Percentiles rank a stretch among this genome's conserved stretches.
Evolutionary conservation across 2,797 vertebrate genomes (phyloP).

Genomic region (Alosa sapidissima): DNA sequence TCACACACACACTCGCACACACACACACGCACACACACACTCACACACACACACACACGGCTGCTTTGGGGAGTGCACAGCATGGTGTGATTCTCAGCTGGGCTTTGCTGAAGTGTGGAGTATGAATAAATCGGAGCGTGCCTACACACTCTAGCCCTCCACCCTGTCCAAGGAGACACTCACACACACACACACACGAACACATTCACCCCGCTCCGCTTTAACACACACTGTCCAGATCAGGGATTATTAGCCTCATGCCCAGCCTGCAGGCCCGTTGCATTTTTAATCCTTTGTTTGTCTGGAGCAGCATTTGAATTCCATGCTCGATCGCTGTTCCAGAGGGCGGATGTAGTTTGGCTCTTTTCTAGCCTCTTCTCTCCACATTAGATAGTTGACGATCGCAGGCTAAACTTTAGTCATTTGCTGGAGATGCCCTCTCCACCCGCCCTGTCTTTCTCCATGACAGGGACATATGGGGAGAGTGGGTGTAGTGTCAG

Average conservation of each 20-base stretch:
- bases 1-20: not conserved
- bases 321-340: not conserved
- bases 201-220: not conserved
- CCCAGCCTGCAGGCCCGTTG: not conserved
- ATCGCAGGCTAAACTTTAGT: not conserved
- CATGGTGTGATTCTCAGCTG: no score
- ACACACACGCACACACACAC: no score
- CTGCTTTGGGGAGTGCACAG: no score
- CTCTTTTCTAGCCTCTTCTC: no score
- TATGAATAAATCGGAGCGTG: not conserved
- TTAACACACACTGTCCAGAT: not conserved
- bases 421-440: not conserved
- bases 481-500: no score
- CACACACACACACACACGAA: no score
- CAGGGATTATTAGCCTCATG: conserved; percentile 2
- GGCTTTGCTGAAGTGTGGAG: not conserved
- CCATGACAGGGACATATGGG: not conserved
- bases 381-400: not conserved
- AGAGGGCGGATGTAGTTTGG: not conserved
- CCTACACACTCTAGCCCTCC: not conserved
- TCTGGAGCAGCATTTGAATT: not conserved
- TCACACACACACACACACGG: no score
- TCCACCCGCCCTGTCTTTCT: not conserved
- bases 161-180: not conserved
- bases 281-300: conserved; percentile 20